Evolutionary conservation across 2,113 vertebrate genomes (phyloP).

Genomic region (Falco punctatus): DNA sequence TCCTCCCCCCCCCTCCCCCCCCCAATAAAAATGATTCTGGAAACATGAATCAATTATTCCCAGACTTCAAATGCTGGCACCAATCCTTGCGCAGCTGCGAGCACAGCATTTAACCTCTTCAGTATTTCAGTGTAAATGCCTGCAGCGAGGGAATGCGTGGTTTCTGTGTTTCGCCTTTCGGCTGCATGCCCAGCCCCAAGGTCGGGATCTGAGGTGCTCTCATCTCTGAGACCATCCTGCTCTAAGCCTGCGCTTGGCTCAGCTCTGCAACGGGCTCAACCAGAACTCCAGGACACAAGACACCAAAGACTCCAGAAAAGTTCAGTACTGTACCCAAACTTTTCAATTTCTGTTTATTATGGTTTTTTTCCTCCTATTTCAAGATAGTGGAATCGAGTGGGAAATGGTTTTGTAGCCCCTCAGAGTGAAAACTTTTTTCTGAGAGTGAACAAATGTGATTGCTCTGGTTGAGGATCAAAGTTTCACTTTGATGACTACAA

Average conservation of each 20-base stretch:
- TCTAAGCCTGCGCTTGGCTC: neutral
- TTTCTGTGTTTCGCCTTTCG: neutral
- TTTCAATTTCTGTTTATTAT: neutral
- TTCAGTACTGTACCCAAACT: neutral
- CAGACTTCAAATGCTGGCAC: constrained; percentile 32
- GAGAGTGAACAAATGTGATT: neutral
- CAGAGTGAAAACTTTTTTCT: neutral
- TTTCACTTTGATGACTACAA: neutral
- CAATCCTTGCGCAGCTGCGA: neutral
- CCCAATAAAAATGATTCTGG: neutral
- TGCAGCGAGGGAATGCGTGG: neutral
- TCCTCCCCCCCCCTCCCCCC: neutral
- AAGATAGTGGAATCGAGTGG: neutral
- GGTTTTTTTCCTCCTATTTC: neutral
- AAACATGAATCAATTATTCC: constrained; percentile 9
- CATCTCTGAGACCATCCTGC: neutral
- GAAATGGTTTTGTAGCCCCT: neutral
- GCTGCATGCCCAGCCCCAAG: neutral
- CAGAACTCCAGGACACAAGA: neutral
- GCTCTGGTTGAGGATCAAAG: neutral
- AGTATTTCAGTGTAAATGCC: neutral
- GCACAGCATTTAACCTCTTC: neutral
- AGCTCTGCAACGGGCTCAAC: neutral
- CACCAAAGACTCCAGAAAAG: neutral
- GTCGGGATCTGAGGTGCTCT: neutral